Conservation (phyloP, 1,140 invertebrate genomes). For the Drosophila asahinai region DNA sequence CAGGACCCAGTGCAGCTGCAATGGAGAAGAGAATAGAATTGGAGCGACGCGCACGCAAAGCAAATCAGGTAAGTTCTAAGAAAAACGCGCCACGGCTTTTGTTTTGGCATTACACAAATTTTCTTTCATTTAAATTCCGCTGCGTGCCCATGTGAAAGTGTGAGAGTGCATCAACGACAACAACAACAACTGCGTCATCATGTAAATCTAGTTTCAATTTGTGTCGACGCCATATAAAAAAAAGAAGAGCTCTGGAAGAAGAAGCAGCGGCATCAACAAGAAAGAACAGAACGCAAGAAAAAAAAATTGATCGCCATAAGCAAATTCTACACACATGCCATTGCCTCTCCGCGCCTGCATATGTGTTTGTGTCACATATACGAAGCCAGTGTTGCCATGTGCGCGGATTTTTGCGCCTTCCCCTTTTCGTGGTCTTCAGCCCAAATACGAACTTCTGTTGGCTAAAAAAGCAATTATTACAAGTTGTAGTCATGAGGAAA, state of each 20-base stretch:
- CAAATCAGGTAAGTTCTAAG: slow-evolving; percentile 90
- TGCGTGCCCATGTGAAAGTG: slow-evolving; percentile 25
- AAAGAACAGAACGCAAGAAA: slow-evolving; percentile 37
- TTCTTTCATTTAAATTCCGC: slow-evolving; percentile 33
- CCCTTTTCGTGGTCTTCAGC: slow-evolving; percentile 44
- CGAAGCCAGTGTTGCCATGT: slow-evolving; percentile 76
- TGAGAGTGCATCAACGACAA: slow-evolving; percentile 22
- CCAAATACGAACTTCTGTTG: slow-evolving; percentile 42
- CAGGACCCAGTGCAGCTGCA: slow-evolving; percentile 69
- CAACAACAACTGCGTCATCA: slow-evolving; percentile 69
- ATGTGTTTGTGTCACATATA: slow-evolving; percentile 41
- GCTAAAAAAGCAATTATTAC: slow-evolving; percentile 41
- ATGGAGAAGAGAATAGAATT: slow-evolving; percentile 97
- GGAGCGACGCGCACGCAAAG: slow-evolving; percentile 93
- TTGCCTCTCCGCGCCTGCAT: slow-evolving; percentile 32
- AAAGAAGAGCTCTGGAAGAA: slow-evolving; percentile 38
- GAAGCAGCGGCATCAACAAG: slow-evolving; percentile 56
- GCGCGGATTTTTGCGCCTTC: slow-evolving; percentile 76
- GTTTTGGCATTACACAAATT: slow-evolving; percentile 55
- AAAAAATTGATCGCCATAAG: slow-evolving; percentile 83
- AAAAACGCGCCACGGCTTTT: slow-evolving; percentile 70
- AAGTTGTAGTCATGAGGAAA: slow-evolving; percentile 18
- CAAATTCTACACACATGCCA: slow-evolving; percentile 67
- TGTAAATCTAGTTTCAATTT: slow-evolving; percentile 81
- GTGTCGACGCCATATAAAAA: slow-evolving; percentile 63